Base-by-base conservation (phyloP, 2,888 invertebrate genomes). In the Eucriotettix oculatus region DNA sequence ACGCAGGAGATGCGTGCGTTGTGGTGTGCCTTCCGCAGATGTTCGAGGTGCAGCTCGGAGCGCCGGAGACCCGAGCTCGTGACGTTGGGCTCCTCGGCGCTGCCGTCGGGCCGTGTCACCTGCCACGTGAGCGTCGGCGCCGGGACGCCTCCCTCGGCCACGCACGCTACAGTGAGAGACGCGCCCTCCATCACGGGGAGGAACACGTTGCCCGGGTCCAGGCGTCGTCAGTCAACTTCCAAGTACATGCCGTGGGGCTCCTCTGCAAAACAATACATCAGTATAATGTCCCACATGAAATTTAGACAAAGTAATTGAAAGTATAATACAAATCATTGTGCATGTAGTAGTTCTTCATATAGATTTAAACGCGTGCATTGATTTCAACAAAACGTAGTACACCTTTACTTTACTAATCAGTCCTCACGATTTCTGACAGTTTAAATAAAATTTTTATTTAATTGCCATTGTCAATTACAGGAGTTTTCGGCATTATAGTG, bases 181-280 rank as follows among this genome's bases (percentile, higher is more conserved):
- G 87, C 85, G 71, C 89, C 89, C 72, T 92, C 91, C 67, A 88
- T 81, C 17, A 90, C 90, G 0, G 91, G 91, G 67, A 90, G 86
- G 78, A 90, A 90, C 64, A 87, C 85, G 75, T 90, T 90, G 64
- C 90, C 89, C 0, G 90, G 86, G 75, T 90, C 90, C 68, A 90
- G 77, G 40, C 90, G 83, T 55, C 89, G 78, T 52, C 90, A 88
- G 74, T 92, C 91, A 72, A 91, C 89, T 70, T 90, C 82, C 68
- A 92, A 78, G 75, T 91, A 91, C 65, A 90, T 89, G 56, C 88
- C 83, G 65, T 88, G 83, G 29, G 91, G 91, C 55, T 87, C 80
- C 74, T 91, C 91, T 91, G 79, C 56, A 78, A 77, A 29, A 29
- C 2, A 2, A 29, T 29, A 29, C 29, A 7, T 29, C 29, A 7